Conservation (phyloP, 2,888 invertebrate genomes). For the Synanthedon vespiformis region DNA sequence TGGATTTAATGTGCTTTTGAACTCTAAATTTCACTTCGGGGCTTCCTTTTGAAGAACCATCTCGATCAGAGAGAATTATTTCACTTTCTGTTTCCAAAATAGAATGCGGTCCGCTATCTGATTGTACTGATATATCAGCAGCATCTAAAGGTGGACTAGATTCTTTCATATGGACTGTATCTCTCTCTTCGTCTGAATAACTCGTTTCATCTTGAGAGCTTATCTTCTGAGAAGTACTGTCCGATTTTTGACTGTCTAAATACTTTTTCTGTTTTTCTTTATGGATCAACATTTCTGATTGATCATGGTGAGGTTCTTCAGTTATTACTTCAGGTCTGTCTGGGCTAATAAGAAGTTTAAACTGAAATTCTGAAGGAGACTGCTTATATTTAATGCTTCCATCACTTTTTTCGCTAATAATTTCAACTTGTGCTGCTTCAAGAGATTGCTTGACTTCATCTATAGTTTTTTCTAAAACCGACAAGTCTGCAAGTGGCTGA, state of each 20-base stretch:
- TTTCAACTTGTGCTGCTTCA: conserved; percentile 77
- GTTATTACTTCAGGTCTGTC: conserved; percentile 70
- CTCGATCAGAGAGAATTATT: conserved; percentile 48
- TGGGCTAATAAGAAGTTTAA: conserved; percentile 71
- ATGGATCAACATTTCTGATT: conserved; percentile 21
- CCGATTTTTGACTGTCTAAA: conserved; percentile 51
- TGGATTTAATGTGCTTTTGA: conserved; percentile 59
- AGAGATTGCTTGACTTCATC: conserved; percentile 79
- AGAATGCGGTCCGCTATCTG: conserved; percentile 65
- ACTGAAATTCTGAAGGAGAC: conserved; percentile 80
- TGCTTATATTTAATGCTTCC: conserved; percentile 77
- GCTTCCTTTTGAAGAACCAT: conserved; percentile 57
- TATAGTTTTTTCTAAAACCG: conserved; percentile 76
- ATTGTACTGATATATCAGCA: conserved; percentile 49
- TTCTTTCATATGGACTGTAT: conserved; percentile 53
- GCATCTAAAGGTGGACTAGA: conserved; percentile 51
- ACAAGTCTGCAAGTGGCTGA: conserved; percentile 63
- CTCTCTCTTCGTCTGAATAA: conserved; percentile 70
- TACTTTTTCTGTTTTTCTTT: conserved; percentile 25
- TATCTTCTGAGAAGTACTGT: conserved; percentile 42
- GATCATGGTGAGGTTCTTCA: conserved; percentile 68
- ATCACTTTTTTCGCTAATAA: conserved; percentile 74
- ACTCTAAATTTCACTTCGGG: conserved; percentile 56
- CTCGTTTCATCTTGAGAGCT: conserved; percentile 55
- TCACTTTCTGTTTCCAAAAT: conserved; percentile 65